Base-by-base conservation (phyloP, 2,888 invertebrate genomes). In the Clitarchus hookeri region DNA sequence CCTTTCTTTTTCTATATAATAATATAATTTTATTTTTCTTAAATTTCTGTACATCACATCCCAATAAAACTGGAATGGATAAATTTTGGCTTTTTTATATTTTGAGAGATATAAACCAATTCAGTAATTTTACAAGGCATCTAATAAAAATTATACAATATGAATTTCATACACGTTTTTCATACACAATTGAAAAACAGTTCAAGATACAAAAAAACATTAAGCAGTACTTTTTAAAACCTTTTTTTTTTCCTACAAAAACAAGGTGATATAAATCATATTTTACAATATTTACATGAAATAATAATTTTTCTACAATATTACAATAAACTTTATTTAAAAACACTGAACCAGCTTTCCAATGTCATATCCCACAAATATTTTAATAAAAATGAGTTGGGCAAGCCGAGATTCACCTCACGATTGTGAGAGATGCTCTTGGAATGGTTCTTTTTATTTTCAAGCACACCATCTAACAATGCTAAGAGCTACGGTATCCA, bases 61-160 rank as follows among this genome's bases (percentile, higher is more conserved):
- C 91, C 92, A 92, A 90, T 92, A 92, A 92, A 92, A 92, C 92
- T 92, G 92, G 91, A 91, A 91, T 90, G 90, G 89, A 89, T 88
- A 89, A 88, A 65, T 65, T 65, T 65, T 65, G 65, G 65, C n/a
- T 88, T 87, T 86, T 84, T 86, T 78, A 19, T 85, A 82, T 44
- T 87, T 87, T 87, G 79, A 79, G 79, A 85, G 79, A 85, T 85
- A 86, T 78, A 54, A 83, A 87, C 86, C 87, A 87, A 85, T 86
- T 87, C 86, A 86, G 44, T 82, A 82, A 27, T 65, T 65, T 11
- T 88, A 87, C 86, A 86, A 86, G 65, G 86, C 82, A 86, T 53
- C 85, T 86, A 88, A 88, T 85, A 87, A 85, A 88, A 87, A 88
- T 87, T 87, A 88, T 86, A 87, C 79, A 79, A 79, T 79, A 79